These are phyloP conservation scores for Nycticryphes semicollaris DNA, from an alignment of 2,113 vertebrate genomes.

Conservation along the genomic window DNA sequence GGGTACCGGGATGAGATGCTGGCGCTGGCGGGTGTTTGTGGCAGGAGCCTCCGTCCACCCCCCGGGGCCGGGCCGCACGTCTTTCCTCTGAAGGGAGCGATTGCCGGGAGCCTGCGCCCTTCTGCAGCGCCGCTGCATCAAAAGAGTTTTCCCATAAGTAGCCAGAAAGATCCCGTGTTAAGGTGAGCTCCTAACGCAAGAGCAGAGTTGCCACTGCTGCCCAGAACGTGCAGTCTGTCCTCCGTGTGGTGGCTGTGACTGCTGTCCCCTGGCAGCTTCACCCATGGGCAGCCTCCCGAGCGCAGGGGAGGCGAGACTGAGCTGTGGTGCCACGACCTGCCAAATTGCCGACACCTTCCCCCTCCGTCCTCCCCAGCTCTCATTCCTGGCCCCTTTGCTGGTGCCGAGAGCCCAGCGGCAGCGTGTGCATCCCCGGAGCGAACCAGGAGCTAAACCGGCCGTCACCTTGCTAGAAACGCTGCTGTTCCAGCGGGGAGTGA, in stretches of 20 bases:
- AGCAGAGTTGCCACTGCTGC: rapidly evolving
- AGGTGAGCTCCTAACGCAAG: neutral
- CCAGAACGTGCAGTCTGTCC: rapidly evolving
- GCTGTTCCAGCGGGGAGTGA: rapidly evolving
- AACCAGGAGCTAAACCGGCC: rapidly evolving
- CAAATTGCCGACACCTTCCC: rapidly evolving
- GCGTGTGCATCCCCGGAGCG: rapidly evolving
- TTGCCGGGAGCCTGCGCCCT: neutral
- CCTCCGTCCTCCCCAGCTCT: rapidly evolving
- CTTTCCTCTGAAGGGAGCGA: neutral
- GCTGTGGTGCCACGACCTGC: neutral
- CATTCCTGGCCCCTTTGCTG: rapidly evolving
- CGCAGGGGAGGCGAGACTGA: neutral
- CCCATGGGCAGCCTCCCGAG: neutral
- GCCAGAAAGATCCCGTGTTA: rapidly evolving
- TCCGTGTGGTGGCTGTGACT: rapidly evolving
- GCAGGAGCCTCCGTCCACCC: neutral
- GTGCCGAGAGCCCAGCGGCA: rapidly evolving
- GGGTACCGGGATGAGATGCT: too few species aligned
- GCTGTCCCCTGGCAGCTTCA: neutral
- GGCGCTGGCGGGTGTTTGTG: too few species aligned
- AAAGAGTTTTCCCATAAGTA: neutral
- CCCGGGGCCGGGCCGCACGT: neutral
- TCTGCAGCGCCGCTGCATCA: rapidly evolving
- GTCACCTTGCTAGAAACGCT: rapidly evolving